Percentiles rank a stretch among this genome's conserved stretches.
These are phyloP conservation scores for Hetaerina titia DNA, from an alignment of 2,888 invertebrate genomes.

Conservation along the genomic window DNA sequence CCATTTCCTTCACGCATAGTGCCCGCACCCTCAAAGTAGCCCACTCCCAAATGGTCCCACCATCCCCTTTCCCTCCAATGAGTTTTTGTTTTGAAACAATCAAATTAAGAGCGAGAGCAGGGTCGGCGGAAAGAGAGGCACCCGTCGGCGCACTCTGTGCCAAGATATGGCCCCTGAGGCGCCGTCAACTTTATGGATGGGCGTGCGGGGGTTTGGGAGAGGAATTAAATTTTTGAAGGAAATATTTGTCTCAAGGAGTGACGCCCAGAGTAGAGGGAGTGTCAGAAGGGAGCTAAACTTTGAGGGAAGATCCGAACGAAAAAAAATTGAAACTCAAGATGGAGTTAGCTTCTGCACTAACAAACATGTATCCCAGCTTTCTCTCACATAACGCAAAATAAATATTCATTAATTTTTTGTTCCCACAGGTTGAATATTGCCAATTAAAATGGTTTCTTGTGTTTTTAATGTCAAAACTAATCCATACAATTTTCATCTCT, in stretches of 20 bases:
- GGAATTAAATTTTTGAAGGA: neutral
- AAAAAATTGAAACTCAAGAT: neutral
- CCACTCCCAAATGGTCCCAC: neutral
- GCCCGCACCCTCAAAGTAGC: neutral
- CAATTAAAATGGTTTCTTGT: no score
- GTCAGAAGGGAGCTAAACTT: neutral
- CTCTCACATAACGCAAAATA: no score
- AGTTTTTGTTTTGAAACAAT: slow-evolving; percentile 31
- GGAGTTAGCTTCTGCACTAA: neutral
- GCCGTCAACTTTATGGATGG: neutral
- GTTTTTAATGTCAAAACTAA: no score
- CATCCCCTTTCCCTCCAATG: neutral
- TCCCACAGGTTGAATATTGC: no score
- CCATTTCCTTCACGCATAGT: neutral
- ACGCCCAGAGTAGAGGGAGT: neutral
- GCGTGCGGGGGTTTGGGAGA: slow-evolving; percentile 4
- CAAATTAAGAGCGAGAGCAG: neutral
- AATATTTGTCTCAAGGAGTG: neutral
- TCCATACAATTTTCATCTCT: no score
- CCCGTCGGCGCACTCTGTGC: neutral
- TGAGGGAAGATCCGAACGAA: neutral
- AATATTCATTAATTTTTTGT: no score
- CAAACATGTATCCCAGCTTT: neutral
- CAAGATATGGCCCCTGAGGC: slow-evolving; percentile 2
- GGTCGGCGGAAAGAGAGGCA: neutral